Percentiles rank a stretch among this genome's conserved stretches.
These are phyloP conservation scores for Elephas maximus DNA, from an alignment of 2,113 vertebrate species.

Conservation along the genomic window DNA sequence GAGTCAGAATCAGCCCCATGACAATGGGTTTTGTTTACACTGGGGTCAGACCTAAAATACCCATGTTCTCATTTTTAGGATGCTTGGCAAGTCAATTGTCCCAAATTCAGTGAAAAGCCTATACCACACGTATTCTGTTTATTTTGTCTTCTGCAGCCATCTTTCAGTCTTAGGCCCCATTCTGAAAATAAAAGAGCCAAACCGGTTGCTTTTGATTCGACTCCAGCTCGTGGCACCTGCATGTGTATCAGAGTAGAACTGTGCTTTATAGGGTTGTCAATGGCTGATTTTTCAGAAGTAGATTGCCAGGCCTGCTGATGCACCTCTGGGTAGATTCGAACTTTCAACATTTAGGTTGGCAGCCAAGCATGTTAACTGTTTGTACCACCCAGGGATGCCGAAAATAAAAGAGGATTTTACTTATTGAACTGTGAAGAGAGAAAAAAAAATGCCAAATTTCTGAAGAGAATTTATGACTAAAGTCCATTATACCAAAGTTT, in stretches of 20 bases:
- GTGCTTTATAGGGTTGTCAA: too few species aligned
- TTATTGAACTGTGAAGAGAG: neutral
- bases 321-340: too few species aligned
- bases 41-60: too few species aligned
- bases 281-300: too few species aligned
- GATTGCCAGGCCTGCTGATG: too few species aligned
- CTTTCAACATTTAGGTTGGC: too few species aligned
- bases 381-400: neutral
- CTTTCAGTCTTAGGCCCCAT: neutral
- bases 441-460: neutral
- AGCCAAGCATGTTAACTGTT: too few species aligned
- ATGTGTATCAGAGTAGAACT: too few species aligned
- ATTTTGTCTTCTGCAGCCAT: neutral
- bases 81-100: neutral
- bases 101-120: neutral
- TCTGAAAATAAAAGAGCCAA: slow-evolving; percentile 1
- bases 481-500: slow-evolving; percentile 7
- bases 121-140: neutral
- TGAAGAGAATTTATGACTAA: slow-evolving; percentile 23
- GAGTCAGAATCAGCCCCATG: too few species aligned
- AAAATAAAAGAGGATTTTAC: slow-evolving; percentile 30
- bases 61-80: neutral
- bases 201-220: too few species aligned
- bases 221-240: too few species aligned
- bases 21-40: too few species aligned